Percentiles rank a stretch among this genome's conserved stretches.
phyloP scores from a whole-genome alignment of 2,113 vertebrate genomes.

The Anseranas semipalmata region DNA sequence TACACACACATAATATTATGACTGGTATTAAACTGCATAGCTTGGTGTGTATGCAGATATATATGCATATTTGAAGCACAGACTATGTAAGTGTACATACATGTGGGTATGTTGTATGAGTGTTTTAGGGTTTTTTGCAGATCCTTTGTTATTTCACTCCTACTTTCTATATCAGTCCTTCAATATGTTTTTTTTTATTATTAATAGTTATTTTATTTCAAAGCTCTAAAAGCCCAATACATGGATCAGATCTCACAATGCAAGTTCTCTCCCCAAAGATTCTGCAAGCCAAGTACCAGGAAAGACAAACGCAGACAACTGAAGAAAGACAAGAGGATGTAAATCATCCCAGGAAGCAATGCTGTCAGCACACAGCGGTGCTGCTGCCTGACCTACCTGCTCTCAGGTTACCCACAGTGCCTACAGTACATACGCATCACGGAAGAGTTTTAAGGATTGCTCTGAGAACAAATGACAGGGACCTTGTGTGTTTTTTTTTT shows the following conservation, averaged over 20 bases:
- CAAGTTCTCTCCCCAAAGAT: neutral
- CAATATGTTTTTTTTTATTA: neutral
- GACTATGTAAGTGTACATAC: no score
- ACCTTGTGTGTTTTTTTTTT: neutral
- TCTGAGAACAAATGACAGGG: neutral
- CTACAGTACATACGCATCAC: accelerated
- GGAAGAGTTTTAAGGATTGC: neutral
- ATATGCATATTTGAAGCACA: neutral
- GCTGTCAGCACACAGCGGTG: neutral
- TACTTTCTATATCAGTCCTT: neutral
- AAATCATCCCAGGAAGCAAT: neutral
- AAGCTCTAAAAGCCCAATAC: neutral
- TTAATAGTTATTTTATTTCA: neutral
- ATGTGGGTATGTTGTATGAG: neutral
- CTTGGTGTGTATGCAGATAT: neutral
- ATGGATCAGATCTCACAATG: neutral
- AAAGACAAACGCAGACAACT: neutral
- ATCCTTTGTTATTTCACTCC: neutral
- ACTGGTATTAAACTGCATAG: neutral
- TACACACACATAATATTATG: neutral
- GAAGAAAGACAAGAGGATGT: neutral
- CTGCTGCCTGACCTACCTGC: neutral
- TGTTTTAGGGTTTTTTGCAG: neutral
- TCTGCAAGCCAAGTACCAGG: neutral
- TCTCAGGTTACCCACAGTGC: neutral